A percentile compares a stretch with the other conserved stretches of the same genome.
phyloP scores from a whole-genome alignment of 2,888 invertebrate species.

The Polymixis flavicincta region DNA sequence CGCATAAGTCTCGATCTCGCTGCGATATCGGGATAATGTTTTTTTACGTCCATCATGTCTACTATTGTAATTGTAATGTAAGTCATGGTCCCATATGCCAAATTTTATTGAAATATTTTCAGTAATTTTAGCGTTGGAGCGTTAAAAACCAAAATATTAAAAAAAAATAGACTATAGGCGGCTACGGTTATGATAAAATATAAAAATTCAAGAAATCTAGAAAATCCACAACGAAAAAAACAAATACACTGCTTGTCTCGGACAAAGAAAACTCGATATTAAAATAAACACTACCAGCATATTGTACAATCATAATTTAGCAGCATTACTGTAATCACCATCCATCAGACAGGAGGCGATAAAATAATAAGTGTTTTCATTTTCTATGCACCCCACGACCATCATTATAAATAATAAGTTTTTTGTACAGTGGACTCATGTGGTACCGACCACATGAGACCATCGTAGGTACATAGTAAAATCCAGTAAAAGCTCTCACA shows the following conservation, averaged over 20 bases:
- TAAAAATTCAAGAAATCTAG: background rate
- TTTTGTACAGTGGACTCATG: slow-evolving; percentile 82
- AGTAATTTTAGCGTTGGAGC: no score
- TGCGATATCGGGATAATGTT: accelerated
- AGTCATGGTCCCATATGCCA: background rate
- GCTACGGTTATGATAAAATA: background rate
- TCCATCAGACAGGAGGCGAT: slow-evolving; percentile 83
- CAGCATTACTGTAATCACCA: slow-evolving; percentile 79
- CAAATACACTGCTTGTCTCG: background rate
- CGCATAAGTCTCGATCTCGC: background rate
- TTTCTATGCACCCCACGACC: slow-evolving; percentile 84
- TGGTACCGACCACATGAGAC: slow-evolving; percentile 58
- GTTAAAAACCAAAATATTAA: no score
- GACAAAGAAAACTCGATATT: slow-evolving; percentile 32
- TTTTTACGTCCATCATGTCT: no score
- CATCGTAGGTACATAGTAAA: slow-evolving; percentile 45
- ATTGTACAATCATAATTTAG: slow-evolving; percentile 68
- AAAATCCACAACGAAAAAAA: background rate
- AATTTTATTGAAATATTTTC: no score
- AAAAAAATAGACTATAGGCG: no score
- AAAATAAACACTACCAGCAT: slow-evolving; percentile 45
- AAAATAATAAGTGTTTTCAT: slow-evolving; percentile 85
- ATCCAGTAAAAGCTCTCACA: background rate
- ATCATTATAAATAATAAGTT: slow-evolving; percentile 81
- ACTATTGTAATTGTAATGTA: no score